Base-by-base conservation (phyloP, 1,140 invertebrate species). In the Druon quercuslanigerum region DNA sequence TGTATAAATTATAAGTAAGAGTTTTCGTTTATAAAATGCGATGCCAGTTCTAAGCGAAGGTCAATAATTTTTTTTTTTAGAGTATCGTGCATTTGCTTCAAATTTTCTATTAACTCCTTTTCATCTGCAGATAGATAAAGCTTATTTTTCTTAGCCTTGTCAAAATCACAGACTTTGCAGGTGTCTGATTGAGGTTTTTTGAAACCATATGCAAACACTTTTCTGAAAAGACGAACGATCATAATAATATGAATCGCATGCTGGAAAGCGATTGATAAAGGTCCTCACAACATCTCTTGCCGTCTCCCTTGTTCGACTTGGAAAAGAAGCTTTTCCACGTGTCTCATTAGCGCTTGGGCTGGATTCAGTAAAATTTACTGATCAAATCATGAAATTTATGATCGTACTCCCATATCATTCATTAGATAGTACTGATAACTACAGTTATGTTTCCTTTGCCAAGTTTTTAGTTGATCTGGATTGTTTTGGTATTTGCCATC, bases 1-100 rank as follows among this genome's bases (percentile, higher is more conserved):
- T 56, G 14, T 72, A 78, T 2, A 78, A 52, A 71, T 78, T 79
- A 20, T 79, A 79, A 0, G 77, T 79, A 51, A 75, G 3, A 79
- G 20, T 66, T 74, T 52, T 12, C 77, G 50, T 72, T 79, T 79
- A 60, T 79, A 79, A 19, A 46, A 79, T 3, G 77, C 77, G 14
- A 74, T 40, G 19, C 66, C 33, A 9, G 70, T 60, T 25, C 73
- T 57, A 16, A 79, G 50, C 11, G 73, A 75, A 7, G 71, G 11
- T 19, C 71, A 3, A n/a, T 19, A 51, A 75, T 46, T 52, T n/a
- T 52, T 54, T 79, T 46, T 12, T n/a, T n/a, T 9, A 76, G 8
- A 66, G 50, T 17, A 9, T 72, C 9, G 20, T 74, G 73, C 19
- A 8, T 11, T 60, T 72, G 4, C 14, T 78, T 25, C 13, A 72